phyloP scores from a whole-genome alignment of 2,113 vertebrate genomes.

The Cheirogaleus medius region DNA sequence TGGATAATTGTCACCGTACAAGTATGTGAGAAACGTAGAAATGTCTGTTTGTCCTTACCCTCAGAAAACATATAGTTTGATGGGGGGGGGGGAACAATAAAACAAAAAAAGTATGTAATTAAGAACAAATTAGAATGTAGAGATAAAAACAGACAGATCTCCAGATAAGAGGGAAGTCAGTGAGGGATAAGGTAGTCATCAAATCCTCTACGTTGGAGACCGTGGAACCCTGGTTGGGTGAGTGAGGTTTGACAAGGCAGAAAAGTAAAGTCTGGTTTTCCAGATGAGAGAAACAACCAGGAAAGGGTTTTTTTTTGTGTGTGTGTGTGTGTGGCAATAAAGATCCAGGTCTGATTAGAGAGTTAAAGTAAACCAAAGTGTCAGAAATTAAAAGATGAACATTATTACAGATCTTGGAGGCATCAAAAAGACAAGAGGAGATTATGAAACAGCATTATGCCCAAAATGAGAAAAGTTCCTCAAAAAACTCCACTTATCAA shows the following conservation, averaged over 20 bases:
- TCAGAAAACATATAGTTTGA: not conserved
- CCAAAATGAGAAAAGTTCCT: not conserved
- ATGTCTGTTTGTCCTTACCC: not conserved
- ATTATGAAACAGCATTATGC: not conserved
- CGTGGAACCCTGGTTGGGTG: fast-evolving
- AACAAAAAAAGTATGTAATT: not conserved
- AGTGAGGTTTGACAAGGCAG: not conserved
- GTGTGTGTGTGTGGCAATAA: not conserved
- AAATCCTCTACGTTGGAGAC: not conserved
- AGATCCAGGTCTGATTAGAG: not conserved
- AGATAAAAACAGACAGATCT: not conserved
- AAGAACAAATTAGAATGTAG: not conserved
- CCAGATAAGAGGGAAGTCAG: not conserved
- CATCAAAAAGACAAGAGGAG: not conserved
- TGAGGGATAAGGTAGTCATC: not conserved
- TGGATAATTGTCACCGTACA: not conserved
- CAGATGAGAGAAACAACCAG: not conserved
- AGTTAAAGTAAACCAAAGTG: not conserved
- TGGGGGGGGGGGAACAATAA: not conserved
- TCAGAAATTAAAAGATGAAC: not conserved
- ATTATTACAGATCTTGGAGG: not conserved
- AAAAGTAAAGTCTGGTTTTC: not conserved
- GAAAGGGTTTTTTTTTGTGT: not conserved
- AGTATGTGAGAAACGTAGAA: not conserved
- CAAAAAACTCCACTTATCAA: not conserved